Evolutionary conservation across 1,140 invertebrate species (phyloP).

Genomic region (Campoletis sonorensis): DNA sequence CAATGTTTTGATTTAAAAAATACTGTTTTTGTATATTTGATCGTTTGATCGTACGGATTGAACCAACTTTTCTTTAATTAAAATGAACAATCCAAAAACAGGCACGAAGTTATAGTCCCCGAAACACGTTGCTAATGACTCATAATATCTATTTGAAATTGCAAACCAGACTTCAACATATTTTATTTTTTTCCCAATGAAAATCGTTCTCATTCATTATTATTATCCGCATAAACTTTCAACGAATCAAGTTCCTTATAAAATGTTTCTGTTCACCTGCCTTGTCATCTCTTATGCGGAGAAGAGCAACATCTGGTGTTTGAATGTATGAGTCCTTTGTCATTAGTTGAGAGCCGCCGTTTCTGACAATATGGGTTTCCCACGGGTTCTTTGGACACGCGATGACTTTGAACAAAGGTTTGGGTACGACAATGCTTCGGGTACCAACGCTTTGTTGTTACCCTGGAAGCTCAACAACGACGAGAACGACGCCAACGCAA

Average conservation of each 20-base stretch:
- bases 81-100: too few relatives aligned
- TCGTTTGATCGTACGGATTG: too few relatives aligned
- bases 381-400: background rate
- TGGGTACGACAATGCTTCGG: background rate
- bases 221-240: background rate
- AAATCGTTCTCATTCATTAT: background rate
- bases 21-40: too few relatives aligned
- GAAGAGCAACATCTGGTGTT: background rate
- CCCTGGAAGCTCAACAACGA: background rate
- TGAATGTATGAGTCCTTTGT: background rate
- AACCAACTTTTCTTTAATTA: too few relatives aligned
- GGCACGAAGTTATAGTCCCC: too few relatives aligned
- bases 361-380: background rate
- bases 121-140: too few relatives aligned
- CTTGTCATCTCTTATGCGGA: background rate
- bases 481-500: background rate
- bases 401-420: slow-evolving; percentile 22
- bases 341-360: background rate
- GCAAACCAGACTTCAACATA: too few relatives aligned
- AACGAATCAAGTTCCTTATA: background rate
- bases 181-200: too few relatives aligned
- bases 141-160: too few relatives aligned
- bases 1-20: too few relatives aligned
- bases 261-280: background rate
- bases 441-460: background rate